Evolutionary conservation across 2,797 vertebrate genomes (phyloP), one percentile per base, ranked within the genome.

Genomic region (Mergus octosetaceus): DNA sequence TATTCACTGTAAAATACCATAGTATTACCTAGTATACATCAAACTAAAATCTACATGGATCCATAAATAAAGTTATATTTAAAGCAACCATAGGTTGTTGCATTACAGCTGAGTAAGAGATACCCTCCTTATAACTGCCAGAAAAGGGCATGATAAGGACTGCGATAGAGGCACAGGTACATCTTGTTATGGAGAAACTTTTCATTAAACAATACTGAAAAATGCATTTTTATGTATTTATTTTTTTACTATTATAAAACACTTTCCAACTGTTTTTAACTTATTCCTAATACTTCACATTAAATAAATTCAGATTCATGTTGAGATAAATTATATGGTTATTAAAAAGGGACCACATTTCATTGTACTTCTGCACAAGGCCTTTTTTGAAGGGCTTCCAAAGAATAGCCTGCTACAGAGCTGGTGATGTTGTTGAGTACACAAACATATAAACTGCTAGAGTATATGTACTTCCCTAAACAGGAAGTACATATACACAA

Each of bases 111-210:
- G 43, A 70, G 49, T 43, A 39, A 11, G 19, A 57, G 36, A 49
- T 0, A 43, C 20, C 15, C 2, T 68, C 15, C 64, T 51, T 21
- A 0, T 13, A 68, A 45, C 5, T 43, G 30, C 3, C 75, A 32
- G 39, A 25, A 62, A 89, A 58, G 21, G 45, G 38, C 70, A 36
- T 21, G 6, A 30, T 34, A 27, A 84, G 41, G 11, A n/a, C 34
- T 53, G 28, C 43, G 17, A 13, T 25, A n/a, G 19, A 47, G 34
- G 24, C 25, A 81, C 3, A 68, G 28, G 56, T 15, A 13, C 4
- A 13, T 3, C 12, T 11, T 17, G 4, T 34, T 34, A 71, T 8
- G 74, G 18, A 49, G 11, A 57, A 87, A 68, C 5, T 49, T 69
- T 41, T 8, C 19, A 36, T 60, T 60, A 39, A 70, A 62, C 11